phyloP scores from a whole-genome alignment of 2,113 vertebrate genomes.

The Dunckerocampus dactyliophorus region DNA sequence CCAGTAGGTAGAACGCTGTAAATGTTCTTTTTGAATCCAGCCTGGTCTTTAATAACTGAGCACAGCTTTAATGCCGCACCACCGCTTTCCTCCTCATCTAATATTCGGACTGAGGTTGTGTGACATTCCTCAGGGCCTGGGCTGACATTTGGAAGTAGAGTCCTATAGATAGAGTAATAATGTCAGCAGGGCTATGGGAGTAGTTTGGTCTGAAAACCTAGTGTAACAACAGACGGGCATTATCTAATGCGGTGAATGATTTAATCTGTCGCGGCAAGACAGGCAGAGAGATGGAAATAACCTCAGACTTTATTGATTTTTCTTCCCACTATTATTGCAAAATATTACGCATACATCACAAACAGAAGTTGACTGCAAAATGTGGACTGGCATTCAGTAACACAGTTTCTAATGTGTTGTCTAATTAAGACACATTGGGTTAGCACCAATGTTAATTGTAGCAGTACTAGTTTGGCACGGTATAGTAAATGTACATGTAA shows the following conservation, averaged over 20 bases:
- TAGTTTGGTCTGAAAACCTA: slow-evolving; percentile 46
- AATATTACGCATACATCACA: slow-evolving; percentile 3
- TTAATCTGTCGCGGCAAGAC: slow-evolving; percentile 48
- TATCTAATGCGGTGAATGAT: slow-evolving; percentile 45
- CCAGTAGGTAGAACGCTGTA: slow-evolving; percentile 26
- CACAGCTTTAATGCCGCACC: slow-evolving; percentile 15
- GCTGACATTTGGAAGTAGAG: slow-evolving; percentile 67
- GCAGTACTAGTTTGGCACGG: too few species aligned
- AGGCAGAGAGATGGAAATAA: slow-evolving; percentile 26
- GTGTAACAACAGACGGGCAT: slow-evolving; percentile 30
- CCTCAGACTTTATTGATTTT: slow-evolving; percentile 39
- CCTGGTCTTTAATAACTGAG: slow-evolving; percentile 58
- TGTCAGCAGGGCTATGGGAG: slow-evolving; percentile 50
- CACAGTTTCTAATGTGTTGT: neutral
- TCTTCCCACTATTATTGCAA: slow-evolving; percentile 11
- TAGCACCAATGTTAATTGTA: too few species aligned
- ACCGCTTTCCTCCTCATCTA: slow-evolving; percentile 41
- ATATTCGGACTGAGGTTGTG: slow-evolving; percentile 54
- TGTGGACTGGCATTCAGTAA: slow-evolving; percentile 9
- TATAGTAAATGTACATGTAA: too few species aligned
- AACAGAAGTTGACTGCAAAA: slow-evolving; percentile 10
- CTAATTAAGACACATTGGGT: too few species aligned
- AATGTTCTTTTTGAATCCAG: slow-evolving; percentile 34
- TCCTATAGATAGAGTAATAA: slow-evolving; percentile 63
- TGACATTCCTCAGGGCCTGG: slow-evolving; percentile 61